A percentile compares a stretch with the other conserved stretches of the same genome.
Evolutionary conservation across 2,888 invertebrate genomes (phyloP).

Genomic region (Lamproptera curius): DNA sequence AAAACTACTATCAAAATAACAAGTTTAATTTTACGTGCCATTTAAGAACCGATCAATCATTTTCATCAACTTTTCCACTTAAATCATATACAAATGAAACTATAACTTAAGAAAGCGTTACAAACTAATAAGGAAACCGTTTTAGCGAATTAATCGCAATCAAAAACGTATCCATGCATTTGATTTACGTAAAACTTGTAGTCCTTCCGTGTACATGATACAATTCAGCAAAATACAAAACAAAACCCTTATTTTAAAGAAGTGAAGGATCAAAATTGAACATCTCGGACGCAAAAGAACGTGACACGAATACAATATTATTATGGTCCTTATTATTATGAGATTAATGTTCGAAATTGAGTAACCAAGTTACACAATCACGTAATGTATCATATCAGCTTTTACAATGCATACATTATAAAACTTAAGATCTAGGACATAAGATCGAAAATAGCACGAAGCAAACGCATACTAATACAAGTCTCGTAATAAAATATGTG

Average conservation of each 20-base stretch:
- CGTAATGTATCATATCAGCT: not conserved
- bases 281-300: not conserved
- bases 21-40: no score
- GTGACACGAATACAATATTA: not conserved
- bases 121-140: not conserved
- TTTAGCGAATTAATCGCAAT: constrained; percentile 7
- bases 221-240: not conserved
- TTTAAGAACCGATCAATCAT: no score
- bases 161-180: constrained; percentile 6
- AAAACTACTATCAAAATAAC: no score
- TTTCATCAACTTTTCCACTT: no score
- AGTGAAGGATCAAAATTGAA: constrained; percentile 12
- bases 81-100: no score
- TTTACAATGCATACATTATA: not conserved
- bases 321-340: not conserved
- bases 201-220: constrained; percentile 4
- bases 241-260: not conserved
- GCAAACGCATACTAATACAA: not conserved
- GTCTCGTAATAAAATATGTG: constrained; percentile 32
- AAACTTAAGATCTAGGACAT: not conserved
- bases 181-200: constrained; percentile 9
- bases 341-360: constrained; percentile 10
- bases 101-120: not conserved
- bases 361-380: constrained; percentile 1
- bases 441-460: constrained; percentile 3